Conservation (phyloP, 2,113 vertebrate species). For the Nibea coibor region DNA sequence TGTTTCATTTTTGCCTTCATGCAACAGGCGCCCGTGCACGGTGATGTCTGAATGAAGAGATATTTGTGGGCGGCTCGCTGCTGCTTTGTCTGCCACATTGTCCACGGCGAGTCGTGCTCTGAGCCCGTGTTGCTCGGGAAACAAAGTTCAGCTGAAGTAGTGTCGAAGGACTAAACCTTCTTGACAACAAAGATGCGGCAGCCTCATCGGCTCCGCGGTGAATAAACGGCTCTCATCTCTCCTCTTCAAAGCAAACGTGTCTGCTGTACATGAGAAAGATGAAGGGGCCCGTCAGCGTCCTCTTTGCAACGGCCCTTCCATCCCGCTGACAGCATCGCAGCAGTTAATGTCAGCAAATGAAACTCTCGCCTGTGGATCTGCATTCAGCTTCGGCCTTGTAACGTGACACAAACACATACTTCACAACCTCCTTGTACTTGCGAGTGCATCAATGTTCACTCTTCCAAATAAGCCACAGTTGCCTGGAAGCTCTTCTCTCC, state of each 20-base stretch:
- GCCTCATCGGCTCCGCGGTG: slow-evolving; percentile 33
- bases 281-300: slow-evolving; percentile 25
- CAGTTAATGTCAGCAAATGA: slow-evolving; percentile 35
- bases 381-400: slow-evolving; percentile 23
- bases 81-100: background rate
- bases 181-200: slow-evolving; percentile 22
- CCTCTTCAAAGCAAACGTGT: slow-evolving; percentile 44
- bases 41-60: background rate
- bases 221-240: slow-evolving; percentile 42
- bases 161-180: slow-evolving; percentile 12
- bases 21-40: background rate
- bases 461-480: slow-evolving; percentile 65
- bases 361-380: slow-evolving; percentile 23
- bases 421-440: slow-evolving; percentile 39
- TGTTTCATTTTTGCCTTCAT: background rate
- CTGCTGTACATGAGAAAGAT: slow-evolving; percentile 8
- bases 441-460: slow-evolving; percentile 63
- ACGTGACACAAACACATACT: slow-evolving; percentile 26
- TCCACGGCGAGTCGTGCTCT: slow-evolving; percentile 10
- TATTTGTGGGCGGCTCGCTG: background rate
- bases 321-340: slow-evolving; percentile 35
- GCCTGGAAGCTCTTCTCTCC: slow-evolving; percentile 77
- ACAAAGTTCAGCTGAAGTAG: slow-evolving; percentile 28
- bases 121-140: slow-evolving; percentile 10
- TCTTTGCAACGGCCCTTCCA: slow-evolving; percentile 11